Conservation (phyloP, 2,888 invertebrate species). For the Lycia hirtaria region DNA sequence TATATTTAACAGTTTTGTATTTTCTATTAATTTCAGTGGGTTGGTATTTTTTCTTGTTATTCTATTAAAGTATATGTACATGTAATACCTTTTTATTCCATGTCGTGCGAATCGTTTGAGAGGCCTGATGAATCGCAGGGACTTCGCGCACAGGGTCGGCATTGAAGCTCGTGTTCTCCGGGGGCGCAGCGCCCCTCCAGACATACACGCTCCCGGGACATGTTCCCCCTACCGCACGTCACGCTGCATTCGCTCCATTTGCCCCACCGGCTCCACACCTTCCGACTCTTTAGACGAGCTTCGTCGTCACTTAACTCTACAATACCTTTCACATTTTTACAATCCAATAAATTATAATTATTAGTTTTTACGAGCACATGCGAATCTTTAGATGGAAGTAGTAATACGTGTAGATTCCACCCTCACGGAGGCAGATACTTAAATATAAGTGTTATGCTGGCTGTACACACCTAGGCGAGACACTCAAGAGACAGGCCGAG, state of each 20-base stretch:
- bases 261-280: slow-evolving; percentile 77
- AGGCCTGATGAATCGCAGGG: slow-evolving; percentile 51
- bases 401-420: too few species aligned
- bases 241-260: slow-evolving; percentile 75
- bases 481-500: too few species aligned
- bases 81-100: slow-evolving; percentile 13
- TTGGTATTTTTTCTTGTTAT: too few species aligned
- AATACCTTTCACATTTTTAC: not conserved
- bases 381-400: too few species aligned
- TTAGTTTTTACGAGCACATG: too few species aligned
- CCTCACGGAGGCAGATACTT: too few species aligned
- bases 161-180: slow-evolving; percentile 72
- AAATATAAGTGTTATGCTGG: too few species aligned
- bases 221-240: slow-evolving; percentile 66
- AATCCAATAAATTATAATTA: too few species aligned
- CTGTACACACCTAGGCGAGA: too few species aligned
- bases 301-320: slow-evolving; percentile 52
- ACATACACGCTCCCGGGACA: slow-evolving; percentile 61
- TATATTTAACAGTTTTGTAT: too few species aligned
- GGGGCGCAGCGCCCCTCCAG: slow-evolving; percentile 70
- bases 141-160: slow-evolving; percentile 58
- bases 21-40: too few species aligned
- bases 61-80: too few species aligned
- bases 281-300: slow-evolving; percentile 53
- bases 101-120: slow-evolving; percentile 29